Base-by-base conservation (phyloP, 2,113 vertebrate species). In the Catagonus wagneri region DNA sequence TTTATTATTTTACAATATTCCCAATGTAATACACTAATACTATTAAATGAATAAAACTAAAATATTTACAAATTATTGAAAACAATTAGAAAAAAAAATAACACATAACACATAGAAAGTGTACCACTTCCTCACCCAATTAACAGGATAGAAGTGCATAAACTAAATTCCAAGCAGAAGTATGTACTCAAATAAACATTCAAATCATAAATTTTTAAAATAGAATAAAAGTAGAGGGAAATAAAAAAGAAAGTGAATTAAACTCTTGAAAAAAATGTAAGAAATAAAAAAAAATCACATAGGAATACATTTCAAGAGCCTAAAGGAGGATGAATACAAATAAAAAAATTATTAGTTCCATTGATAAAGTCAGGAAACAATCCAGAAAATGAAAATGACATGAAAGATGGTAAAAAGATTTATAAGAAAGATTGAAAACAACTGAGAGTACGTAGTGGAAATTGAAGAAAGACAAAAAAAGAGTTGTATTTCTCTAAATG, bases 21-120 rank as follows among this genome's bases (percentile, higher is more conserved):
- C 36, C 56, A 52, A 32, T 81, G 15, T 44, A 66, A 7, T 2
- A 65, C n/a, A 56, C 14, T 94, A 83, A 78, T 60, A 65, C 11
- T 34, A 76, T 74, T 88, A 91, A 63, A 25, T 75, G 3, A 89
- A 71, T 17, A 78, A 75, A 90, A 90, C 44, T 81, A 14, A 90
- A 90, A 91, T 91, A 10, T 13, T 56, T 79, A 78, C 11, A 71
- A 71, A 58, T 4, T 50, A 56, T 36, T 88, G 4, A 71, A 72
- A 34, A 85, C 75, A 54, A 88, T 61, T 25, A 92, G 58, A 34
- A 60, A 36, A 74, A 15, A 90, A 39, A 72, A 25, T 39, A 34
- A 68, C 14, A 44, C 4, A 1, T n/a, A 80, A 71, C 16, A 84
- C 8, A 16, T 14, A 50, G 52, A 89, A 90, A 90, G 81, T 27